Evolutionary conservation across 2,113 vertebrate species (phyloP), one percentile per base, ranked within the genome.

Genomic region (Siphamia tubifer): DNA sequence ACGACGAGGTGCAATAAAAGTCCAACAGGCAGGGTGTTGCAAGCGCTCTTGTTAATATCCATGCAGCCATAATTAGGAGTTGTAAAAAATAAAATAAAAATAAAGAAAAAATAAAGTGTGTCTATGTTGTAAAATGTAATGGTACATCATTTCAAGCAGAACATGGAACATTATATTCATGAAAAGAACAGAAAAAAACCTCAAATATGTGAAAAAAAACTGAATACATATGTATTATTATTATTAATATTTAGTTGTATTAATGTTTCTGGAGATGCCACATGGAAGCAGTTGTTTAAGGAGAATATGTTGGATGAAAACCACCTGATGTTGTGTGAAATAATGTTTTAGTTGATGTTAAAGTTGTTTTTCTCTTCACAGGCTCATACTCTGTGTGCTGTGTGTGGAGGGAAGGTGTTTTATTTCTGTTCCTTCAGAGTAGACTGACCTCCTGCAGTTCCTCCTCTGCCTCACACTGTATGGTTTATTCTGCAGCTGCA

Each of bases 51-150:
- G 34, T 13, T 60, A 30, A 65, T 32, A 16, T 16, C 48, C 23
- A 9, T 32, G 42, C 48, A 32, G 44, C 48, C 47, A 6, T 45
- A 10, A 65, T 73, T 13, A 52, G n/a, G n/a, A n/a, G n/a, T n/a
- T n/a, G n/a, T n/a, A n/a, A n/a, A n/a, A n/a, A n/a, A n/a, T n/a
- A n/a, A n/a, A n/a, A n/a, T n/a, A n/a, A n/a, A n/a, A n/a, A n/a
- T n/a, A n/a, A n/a, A n/a, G n/a, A n/a, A n/a, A n/a, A 31, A 35
- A 52, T 13, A 27, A 31, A 54, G 49, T n/a, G 35, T 12, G n/a
- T 11, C 9, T 8, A 13, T 38, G 60, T 21, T 55, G 56, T 64
- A 39, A 68, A 71, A 60, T 35, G 24, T 35, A 45, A 71, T 28
- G 30, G 20, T 13, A 4, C 23, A 13, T 9, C 7, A 15, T n/a